Percentiles rank a stretch among this genome's conserved stretches.
Evolutionary conservation across 1,140 invertebrate genomes (phyloP).

Genomic region (Druon quercuslanigerum): DNA sequence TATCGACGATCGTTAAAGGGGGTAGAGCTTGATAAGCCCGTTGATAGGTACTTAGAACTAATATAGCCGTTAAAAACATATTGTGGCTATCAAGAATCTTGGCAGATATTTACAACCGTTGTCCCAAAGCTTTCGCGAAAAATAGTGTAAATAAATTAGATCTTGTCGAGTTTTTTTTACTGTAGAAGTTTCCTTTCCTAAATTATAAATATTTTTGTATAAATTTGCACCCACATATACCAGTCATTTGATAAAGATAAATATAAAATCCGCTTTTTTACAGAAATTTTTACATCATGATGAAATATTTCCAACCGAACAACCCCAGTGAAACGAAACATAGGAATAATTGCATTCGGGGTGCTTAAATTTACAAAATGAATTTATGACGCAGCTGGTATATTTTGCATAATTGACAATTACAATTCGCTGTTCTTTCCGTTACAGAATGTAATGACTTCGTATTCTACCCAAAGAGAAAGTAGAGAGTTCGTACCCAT

Average conservation of each 20-base stretch:
- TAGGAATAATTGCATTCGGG: constrained; percentile 3
- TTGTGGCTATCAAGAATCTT: constrained; percentile 10
- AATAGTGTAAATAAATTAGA: background rate
- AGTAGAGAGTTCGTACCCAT: background rate
- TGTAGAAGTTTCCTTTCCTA: no score
- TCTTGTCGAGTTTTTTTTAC: background rate
- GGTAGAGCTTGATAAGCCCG: constrained; percentile 19
- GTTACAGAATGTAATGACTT: constrained; percentile 1
- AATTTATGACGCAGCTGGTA: constrained; percentile 3
- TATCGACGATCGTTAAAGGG: constrained; percentile 20
- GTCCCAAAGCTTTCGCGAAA: background rate
- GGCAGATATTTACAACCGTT: background rate
- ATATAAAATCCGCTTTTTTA: background rate
- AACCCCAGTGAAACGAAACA: background rate
- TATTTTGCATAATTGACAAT: constrained; percentile 24
- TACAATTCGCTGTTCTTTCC: constrained; percentile 1
- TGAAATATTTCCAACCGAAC: background rate
- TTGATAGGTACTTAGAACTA: constrained; percentile 21
- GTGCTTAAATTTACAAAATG: background rate
- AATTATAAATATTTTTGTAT: no score
- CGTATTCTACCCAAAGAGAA: background rate
- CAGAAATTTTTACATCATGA: background rate
- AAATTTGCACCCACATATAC: no score
- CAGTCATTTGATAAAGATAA: no score
- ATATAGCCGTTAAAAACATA: constrained; percentile 17